A percentile compares a stretch with the other conserved stretches of the same genome.
phyloP scores from a whole-genome alignment of 1,140 invertebrate genomes.

The Cylas formicarius region DNA sequence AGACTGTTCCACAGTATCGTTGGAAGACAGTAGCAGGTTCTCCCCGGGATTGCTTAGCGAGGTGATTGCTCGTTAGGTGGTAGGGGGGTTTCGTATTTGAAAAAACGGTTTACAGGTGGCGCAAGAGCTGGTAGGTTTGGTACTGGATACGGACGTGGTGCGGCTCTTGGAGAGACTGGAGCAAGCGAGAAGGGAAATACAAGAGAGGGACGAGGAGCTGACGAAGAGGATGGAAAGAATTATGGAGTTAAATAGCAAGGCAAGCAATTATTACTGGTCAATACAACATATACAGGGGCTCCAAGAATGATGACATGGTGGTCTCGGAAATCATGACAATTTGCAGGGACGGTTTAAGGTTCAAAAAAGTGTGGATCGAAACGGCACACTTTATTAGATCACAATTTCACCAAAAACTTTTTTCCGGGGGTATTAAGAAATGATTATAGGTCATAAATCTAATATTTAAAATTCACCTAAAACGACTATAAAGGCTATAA shows the following conservation, averaged over 20 bases:
- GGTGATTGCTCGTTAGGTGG: conserved; percentile 7
- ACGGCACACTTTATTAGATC: too few species aligned
- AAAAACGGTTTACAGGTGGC: conserved; percentile 45
- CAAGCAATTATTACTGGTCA: conserved; percentile 41
- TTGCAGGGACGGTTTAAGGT: too few species aligned
- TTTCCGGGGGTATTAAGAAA: too few species aligned
- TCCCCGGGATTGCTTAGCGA: conserved; percentile 40
- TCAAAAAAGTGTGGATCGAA: too few species aligned
- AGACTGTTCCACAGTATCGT: conserved; percentile 47
- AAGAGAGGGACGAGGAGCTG: conserved; percentile 70
- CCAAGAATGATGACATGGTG: too few species aligned
- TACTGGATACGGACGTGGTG: conserved; percentile 67
- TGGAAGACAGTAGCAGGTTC: conserved; percentile 39
- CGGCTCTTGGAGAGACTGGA: conserved; percentile 74
- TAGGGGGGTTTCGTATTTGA: background rate
- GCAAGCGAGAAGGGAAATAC: conserved; percentile 61
- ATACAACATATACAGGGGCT: background rate
- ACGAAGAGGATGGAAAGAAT: conserved; percentile 72
- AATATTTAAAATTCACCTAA: too few species aligned
- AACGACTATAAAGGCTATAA: too few species aligned
- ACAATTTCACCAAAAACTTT: too few species aligned
- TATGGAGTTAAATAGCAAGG: conserved; percentile 71
- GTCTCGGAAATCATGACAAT: too few species aligned
- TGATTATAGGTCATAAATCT: too few species aligned
- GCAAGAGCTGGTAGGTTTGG: conserved; percentile 62